These are phyloP conservation scores for Heliconius ismenius DNA, from an alignment of 2,888 invertebrate genomes.

Conservation along the genomic window DNA sequence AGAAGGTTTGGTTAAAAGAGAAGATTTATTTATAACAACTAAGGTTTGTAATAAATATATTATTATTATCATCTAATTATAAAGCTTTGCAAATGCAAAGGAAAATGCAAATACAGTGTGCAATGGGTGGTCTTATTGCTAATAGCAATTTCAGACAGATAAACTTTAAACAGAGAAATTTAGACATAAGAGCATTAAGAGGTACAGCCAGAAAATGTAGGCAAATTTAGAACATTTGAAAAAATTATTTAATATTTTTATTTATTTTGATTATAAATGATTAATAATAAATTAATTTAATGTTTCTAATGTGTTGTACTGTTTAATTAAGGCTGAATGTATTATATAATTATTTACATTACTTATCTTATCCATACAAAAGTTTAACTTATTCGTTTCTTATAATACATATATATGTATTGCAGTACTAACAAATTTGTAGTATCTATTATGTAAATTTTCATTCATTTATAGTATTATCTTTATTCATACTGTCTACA, in stretches of 20 bases:
- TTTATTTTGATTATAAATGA: no score
- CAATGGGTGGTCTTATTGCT: background rate
- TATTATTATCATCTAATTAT: background rate
- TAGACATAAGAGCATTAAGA: background rate
- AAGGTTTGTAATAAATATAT: background rate
- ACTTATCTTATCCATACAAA: background rate
- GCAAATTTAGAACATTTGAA: no score
- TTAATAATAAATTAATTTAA: background rate
- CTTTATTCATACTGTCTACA: no score
- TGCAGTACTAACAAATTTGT: background rate
- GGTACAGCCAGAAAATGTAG: no score
- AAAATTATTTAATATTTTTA: no score
- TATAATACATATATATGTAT: background rate
- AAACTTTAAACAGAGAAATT: background rate
- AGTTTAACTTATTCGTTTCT: background rate
- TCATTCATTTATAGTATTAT: no score
- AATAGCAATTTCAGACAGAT: background rate
- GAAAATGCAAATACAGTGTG: no score
- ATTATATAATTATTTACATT: no score
- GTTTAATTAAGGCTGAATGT: no score
- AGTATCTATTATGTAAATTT: background rate
- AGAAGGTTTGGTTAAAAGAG: constrained; percentile 70
- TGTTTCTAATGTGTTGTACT: background rate
- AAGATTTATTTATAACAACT: constrained; percentile 80
- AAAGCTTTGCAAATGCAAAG: no score